Evolutionary conservation across 2,797 vertebrate species (phyloP), one percentile per base, ranked within the genome.

Genomic region (Anas flavirostris): DNA sequence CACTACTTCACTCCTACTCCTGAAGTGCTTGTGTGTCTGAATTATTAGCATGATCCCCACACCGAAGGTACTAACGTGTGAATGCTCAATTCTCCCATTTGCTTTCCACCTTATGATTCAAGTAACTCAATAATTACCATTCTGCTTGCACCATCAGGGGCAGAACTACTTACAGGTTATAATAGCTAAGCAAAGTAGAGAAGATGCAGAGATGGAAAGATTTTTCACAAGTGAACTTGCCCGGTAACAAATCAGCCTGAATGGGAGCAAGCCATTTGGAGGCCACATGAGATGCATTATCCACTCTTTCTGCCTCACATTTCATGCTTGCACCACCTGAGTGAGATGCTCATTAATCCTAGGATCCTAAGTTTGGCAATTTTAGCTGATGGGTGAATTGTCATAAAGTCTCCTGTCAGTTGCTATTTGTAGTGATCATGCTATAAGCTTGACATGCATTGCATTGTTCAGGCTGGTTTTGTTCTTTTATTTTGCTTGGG

Each of bases 331-430:
- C 48, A 37, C n/a, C 0, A 7, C 39, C 64, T n/a, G 7, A 90
- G 28, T 69, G 64, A 90, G 81, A 77, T 73, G 66, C 35, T 94
- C 33, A 29, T 69, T 84, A 97, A 98, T 94, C 94, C 89, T 96
- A 96, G 97, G 82, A 88, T 69, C 66, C 56, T 11, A 52, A 96
- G 56, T 94, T 91, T 94, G 95, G 96, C 92, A 97, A 56, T 90
- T 96, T 96, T 93, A 96, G 95, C 93, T 96, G 85, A 85, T 97
- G 98, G 97, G 95, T 97, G 97, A 97, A 97, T 97, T 98, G 97
- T 96, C 97, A 91, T 97, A 96, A 97, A 97, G 95, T 94, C 96
- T 88, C 93, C 95, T 94, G 74, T 98, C 97, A 97, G 96, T 95
- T 96, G 91, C 91, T 88, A 94, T 98, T 97, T 97, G 95, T 95